Conservation (phyloP, 1,140 invertebrate species). For the Palaemon carinicauda region DNA sequence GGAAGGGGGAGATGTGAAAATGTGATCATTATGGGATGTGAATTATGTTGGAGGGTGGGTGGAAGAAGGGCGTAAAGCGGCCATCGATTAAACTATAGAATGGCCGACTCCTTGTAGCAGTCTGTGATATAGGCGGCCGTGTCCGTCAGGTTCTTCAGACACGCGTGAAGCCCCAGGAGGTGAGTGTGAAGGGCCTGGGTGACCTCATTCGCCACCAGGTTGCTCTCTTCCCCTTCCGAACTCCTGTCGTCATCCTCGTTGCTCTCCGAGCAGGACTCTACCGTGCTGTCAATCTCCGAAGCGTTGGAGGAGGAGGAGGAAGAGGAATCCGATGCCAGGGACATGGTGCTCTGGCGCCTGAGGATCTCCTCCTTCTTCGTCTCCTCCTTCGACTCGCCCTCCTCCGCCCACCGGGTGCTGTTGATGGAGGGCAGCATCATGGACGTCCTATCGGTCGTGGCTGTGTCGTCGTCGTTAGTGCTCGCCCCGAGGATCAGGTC, state of each 20-base stretch:
- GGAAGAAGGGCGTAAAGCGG: not conserved
- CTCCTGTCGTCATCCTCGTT: slow-evolving; percentile 29
- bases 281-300: slow-evolving; percentile 22
- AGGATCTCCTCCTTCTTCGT: slow-evolving; percentile 24
- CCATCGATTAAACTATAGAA: not conserved
- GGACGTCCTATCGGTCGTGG: not conserved
- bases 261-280: too few species aligned
- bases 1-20: too few species aligned
- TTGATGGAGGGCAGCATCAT: not conserved
- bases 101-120: slow-evolving; percentile 44
- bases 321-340: slow-evolving; percentile 20
- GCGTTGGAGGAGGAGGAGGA: slow-evolving; percentile 37
- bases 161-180: slow-evolving; percentile 27
- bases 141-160: slow-evolving; percentile 38
- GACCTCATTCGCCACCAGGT: not conserved
- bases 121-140: slow-evolving; percentile 43
- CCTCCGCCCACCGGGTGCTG: slow-evolving; percentile 30
- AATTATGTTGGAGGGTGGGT: too few species aligned
- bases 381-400: not conserved
- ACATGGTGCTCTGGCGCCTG: slow-evolving; percentile 38
- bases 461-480: slow-evolving; percentile 33
- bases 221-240: slow-evolving; percentile 33
- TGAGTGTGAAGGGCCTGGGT: slow-evolving; percentile 25
- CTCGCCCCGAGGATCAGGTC: slow-evolving; percentile 45
- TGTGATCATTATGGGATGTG: too few species aligned